Conservation (phyloP, 1,140 invertebrate genomes). For the Drosophila equinoxialis region DNA sequence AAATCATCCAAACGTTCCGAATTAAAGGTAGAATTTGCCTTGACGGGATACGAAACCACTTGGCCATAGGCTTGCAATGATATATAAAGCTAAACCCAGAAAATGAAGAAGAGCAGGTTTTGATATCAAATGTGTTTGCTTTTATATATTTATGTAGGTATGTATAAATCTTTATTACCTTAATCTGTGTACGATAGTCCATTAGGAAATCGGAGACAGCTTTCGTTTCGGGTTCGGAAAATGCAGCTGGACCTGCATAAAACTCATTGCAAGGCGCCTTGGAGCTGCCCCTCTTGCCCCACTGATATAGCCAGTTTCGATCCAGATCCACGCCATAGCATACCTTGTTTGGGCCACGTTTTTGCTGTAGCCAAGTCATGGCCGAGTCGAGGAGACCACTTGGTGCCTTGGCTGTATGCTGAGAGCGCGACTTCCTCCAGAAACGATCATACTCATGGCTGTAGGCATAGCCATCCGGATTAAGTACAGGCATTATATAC, state of each 20-base stretch:
- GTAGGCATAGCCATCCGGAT: slow-evolving; percentile 93
- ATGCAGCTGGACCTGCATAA: slow-evolving; percentile 89
- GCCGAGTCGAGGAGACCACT: slow-evolving; percentile 73
- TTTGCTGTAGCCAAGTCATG: slow-evolving; percentile 79
- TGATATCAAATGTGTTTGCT: not conserved
- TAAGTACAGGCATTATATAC: slow-evolving; percentile 90
- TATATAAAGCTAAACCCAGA: slow-evolving; percentile 85
- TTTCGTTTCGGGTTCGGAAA: slow-evolving; percentile 93
- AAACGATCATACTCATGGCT: slow-evolving; percentile 89
- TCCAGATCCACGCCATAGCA: slow-evolving; percentile 87
- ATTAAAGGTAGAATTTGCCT: slow-evolving; percentile 72
- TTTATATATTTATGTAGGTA: slow-evolving; percentile 30
- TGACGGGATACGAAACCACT: slow-evolving; percentile 87
- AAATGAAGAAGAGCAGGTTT: not conserved
- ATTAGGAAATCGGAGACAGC: slow-evolving; percentile 87
- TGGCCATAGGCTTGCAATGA: slow-evolving; percentile 92
- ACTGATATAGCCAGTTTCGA: slow-evolving; percentile 88
- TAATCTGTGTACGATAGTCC: slow-evolving; percentile 85
- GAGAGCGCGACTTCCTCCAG: slow-evolving; percentile 91
- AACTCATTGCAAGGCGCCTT: slow-evolving; percentile 90
- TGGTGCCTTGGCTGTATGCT: slow-evolving; percentile 68
- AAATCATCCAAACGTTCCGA: slow-evolving; percentile 74
- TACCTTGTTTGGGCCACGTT: slow-evolving; percentile 51
- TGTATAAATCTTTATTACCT: slow-evolving; percentile 81
- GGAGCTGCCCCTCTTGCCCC: slow-evolving; percentile 89